Conservation (phyloP, 2,113 vertebrate species). For the Tupaia tana region DNA sequence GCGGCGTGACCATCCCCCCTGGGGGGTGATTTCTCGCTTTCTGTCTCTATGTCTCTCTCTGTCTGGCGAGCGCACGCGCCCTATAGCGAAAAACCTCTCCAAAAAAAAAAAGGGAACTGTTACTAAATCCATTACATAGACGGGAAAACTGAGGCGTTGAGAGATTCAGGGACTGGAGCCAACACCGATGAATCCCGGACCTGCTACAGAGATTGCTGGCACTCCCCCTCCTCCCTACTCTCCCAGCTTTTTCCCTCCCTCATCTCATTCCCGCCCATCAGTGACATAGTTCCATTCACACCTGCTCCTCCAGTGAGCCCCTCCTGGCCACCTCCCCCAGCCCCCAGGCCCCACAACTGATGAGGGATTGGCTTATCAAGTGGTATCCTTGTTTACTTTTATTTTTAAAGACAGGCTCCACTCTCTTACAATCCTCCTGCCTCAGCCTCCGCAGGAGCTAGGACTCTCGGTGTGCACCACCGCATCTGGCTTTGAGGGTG, state of each 20-base stretch:
- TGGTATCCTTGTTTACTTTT: neutral
- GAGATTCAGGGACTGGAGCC: neutral
- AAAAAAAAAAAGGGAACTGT: neutral
- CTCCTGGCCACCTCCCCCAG: neutral
- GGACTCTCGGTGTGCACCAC: too few species aligned
- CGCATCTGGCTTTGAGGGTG: too few species aligned
- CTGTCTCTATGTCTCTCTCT: too few species aligned
- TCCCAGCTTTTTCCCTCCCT: too few species aligned
- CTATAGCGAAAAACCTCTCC: too few species aligned
- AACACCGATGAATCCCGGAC: neutral
- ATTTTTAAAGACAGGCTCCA: too few species aligned
- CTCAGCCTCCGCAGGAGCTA: too few species aligned
- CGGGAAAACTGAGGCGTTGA: neutral
- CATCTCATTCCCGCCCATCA: rapidly evolving
- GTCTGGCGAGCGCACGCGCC: too few species aligned
- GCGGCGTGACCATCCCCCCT: too few species aligned
- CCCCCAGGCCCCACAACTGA: neutral
- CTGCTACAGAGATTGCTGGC: neutral
- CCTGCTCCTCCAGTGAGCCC: rapidly evolving
- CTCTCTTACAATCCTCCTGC: too few species aligned
- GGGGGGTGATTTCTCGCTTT: too few species aligned
- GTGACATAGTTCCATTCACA: rapidly evolving
- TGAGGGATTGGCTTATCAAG: neutral
- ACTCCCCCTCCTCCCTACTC: neutral
- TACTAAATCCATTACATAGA: neutral